Base-by-base conservation (phyloP, 2,888 invertebrate genomes). In the Acrobasis repandana region DNA sequence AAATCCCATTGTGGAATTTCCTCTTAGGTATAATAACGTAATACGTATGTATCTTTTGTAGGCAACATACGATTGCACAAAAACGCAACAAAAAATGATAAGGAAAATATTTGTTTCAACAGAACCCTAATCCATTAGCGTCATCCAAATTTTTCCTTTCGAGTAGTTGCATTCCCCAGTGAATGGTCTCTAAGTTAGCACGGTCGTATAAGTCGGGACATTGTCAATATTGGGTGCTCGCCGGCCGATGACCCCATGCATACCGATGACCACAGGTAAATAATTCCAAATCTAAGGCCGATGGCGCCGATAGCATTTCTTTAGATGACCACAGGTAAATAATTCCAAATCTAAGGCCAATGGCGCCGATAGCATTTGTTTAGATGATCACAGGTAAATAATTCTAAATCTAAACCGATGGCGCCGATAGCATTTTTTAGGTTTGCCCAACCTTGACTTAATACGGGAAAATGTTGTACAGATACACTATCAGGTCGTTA, bases 221-320 rank as follows among this genome's bases (percentile, higher is more conserved):
- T 68, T 82, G 85, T 83, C 84, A 86, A 86, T 85, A 83, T 80
- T 79, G 74, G 77, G 71, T 66, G 66, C 71, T 71, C 66, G 70
- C 61, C 71, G 86, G 83, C 75, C 81, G 84, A 77, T 78, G 86
- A 85, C 83, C 88, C 20, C 20, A n/a, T 14, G 57, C 73, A 72
- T 68, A 67, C 73, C 72, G 69, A 71, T 63, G 70, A 67, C 72
- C 82, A n/a, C n/a, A 81, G 79, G 81, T 78, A 78, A n/a, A n/a
- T n/a, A n/a, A 68, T 67, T 66, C 68, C 66, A 65, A 71, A 73
- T 72, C 72, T 70, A 58, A 72, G 71, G 6, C 49, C 10, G 36
- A 58, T 36, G 38, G 9, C 38, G 18, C 33, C 33, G 20, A 48
- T 36, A 43, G 16, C 28, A 57, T 38, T 58, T 50, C 58, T 49